Evolutionary conservation across 2,113 vertebrate genomes (phyloP), one percentile per base, ranked within the genome.

Genomic region (Cyphomyrus plagiostoma): DNA sequence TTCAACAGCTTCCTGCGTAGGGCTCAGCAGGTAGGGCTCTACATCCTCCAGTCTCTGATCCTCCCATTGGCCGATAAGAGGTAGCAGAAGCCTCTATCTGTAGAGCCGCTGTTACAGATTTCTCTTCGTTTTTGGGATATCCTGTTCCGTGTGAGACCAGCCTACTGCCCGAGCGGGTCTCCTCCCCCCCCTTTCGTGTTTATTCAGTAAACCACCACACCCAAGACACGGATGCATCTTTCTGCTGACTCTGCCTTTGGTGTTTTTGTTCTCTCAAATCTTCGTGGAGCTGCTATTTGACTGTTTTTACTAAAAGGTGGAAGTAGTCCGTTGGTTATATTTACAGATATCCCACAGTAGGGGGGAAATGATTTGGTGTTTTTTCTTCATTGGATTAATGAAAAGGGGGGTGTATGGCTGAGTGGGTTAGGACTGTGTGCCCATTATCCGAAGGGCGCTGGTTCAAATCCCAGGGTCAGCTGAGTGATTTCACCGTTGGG

Each of bases 1-100:
- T 99, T 99, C 95, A 99, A 99, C 94, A 98, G 98, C 94, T 99
- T 99, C 92, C 93, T 99, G 90, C 97, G 98, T 91, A 98, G 97
- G 93, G 98, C 98, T 45, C 98, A 99, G 93, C 98, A 99, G 97
- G 98, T 99, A 89, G 9, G 92, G 91, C 2, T 48, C 62, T 70
- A 0, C 9, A 26, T 1, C 3, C 9, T 70, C 10, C 3, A 10
- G 2, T 82, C 19, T 53, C 35, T 39, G 15, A 7, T 39, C 62
- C 26, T 5, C 39, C 1, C 45, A 9, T 26, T n/a, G 19, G 80
- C 30, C 10, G 1, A n/a, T 86, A 2, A 46, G 49, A 50, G 50
- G 3, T 87, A 13, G 48, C 19, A 8, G 45, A 21, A 10, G 11
- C 23, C 21, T n/a, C 48, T 26, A 9, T 86, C 46, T 26, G n/a